Percentiles rank a stretch among this genome's conserved stretches.
Evolutionary conservation across 2,888 invertebrate genomes (phyloP).

Genomic region (Notocelia uddmanniana): DNA sequence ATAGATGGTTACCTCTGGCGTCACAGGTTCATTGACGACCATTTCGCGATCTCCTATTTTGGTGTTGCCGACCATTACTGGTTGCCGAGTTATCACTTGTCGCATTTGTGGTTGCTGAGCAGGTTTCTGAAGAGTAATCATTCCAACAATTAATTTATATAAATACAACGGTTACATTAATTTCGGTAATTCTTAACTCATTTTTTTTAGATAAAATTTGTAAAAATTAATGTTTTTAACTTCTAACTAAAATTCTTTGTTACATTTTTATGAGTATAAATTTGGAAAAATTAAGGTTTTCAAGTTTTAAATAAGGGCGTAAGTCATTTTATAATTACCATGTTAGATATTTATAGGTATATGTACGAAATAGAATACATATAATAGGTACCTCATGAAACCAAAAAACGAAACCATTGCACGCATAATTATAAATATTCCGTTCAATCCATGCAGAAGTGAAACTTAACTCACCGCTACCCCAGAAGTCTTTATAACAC

Average conservation of each 20-base stretch:
- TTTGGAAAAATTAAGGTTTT: too few relatives aligned
- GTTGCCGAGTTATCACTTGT: slow-evolving; percentile 78
- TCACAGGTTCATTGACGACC: slow-evolving; percentile 68
- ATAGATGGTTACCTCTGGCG: slow-evolving; percentile 57
- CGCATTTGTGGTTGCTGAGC: slow-evolving; percentile 70
- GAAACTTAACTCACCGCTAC: slow-evolving; percentile 56
- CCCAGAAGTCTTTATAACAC: slow-evolving; percentile 64
- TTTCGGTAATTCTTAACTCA: too few relatives aligned
- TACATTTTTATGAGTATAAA: background rate
- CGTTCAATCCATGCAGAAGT: background rate
- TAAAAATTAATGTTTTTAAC: too few relatives aligned
- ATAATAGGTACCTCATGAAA: too few relatives aligned
- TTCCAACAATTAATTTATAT: background rate
- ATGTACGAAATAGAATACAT: too few relatives aligned
- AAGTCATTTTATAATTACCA: too few relatives aligned
- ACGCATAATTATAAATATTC: background rate
- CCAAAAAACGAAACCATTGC: too few relatives aligned
- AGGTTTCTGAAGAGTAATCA: slow-evolving; percentile 58
- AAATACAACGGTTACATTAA: too few relatives aligned
- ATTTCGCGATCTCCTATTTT: slow-evolving; percentile 81
- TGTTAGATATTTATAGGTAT: too few relatives aligned
- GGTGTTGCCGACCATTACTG: slow-evolving; percentile 80
- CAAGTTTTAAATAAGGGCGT: too few relatives aligned
- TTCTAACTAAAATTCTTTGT: background rate
- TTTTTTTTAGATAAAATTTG: too few relatives aligned